These are phyloP conservation scores for Albula goreensis DNA, from an alignment of 2,113 vertebrate species.

Conservation along the genomic window DNA sequence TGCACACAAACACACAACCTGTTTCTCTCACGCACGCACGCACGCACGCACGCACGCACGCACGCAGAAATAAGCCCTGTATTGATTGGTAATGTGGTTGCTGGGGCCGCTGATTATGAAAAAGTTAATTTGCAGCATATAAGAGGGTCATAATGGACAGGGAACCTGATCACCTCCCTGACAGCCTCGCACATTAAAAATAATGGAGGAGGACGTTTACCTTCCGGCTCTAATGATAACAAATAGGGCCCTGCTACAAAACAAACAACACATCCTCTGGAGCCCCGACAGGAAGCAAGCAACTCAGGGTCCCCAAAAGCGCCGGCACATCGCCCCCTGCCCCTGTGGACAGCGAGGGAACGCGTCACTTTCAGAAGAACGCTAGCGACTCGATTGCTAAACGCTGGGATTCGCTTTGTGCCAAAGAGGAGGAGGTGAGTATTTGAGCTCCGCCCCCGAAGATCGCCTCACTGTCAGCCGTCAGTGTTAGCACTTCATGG, in stretches of 20 bases:
- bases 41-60: neutral
- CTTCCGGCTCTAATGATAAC: neutral
- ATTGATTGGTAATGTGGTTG: neutral
- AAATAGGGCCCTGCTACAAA: neutral
- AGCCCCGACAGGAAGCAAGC: neutral
- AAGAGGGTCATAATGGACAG: neutral
- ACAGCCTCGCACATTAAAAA: constrained; percentile 3
- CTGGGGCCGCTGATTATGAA: neutral
- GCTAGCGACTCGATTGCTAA: no score
- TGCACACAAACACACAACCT: no score
- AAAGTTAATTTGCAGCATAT: neutral
- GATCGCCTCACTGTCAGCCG: no score
- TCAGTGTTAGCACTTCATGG: no score
- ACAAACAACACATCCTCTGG: neutral
- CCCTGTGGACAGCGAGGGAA: no score
- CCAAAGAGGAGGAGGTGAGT: no score
- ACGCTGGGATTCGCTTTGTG: no score
- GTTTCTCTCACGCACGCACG: neutral
- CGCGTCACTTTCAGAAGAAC: no score
- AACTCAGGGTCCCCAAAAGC: neutral
- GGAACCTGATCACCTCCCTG: neutral
- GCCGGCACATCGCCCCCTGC: neutral
- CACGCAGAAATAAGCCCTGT: neutral
- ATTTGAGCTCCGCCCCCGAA: no score
- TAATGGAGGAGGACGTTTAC: neutral